Evolutionary conservation across 2,888 invertebrate species (phyloP), one percentile per base, ranked within the genome.

Genomic region (Drosophila meridiana): DNA sequence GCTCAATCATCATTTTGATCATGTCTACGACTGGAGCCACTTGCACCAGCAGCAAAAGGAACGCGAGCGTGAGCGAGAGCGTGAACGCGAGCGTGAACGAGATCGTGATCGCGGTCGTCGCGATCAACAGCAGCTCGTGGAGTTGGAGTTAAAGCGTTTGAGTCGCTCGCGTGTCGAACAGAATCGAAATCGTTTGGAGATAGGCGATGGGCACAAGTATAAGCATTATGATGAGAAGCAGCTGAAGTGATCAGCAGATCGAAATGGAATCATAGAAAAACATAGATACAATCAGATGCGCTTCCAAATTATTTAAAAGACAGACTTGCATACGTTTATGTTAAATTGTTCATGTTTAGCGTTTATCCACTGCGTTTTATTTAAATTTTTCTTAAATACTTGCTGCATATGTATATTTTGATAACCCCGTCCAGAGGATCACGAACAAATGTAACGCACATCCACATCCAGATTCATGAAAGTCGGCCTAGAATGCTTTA

Each of bases 1-100:
- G 80, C 95, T 99, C 92, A 99, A 98, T 94, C 98, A 98, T 94
- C 98, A 98, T 94, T 98, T 98, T 94, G 99, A 99, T 94, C 98
- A 98, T 94, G 97, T 97, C 90, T 99, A 98, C 94, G 99, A 99
- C 94, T 99, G 99, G 99, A 99, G 98, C 84, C 96, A 98, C 96
- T 94, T 99, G 92, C 97, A 98, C 26, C 98, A 98, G 94, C 98
- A 98, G 72, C 73, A 83, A 28, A 73, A 59, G 34, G 67, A 72
- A 0, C 82, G 63, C 3, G 60, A 66, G 4, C 69, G 69, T 1
- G 62, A 58, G 0, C 61, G 73, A 6, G 58, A 56, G 2, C 56
- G 56, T 0, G 69, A 40, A 2, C 81, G 62, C 2, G 59, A 56
- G 0, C 56, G 56, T 0, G 69, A 59, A 7, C 70, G 61, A 20